These are phyloP conservation scores for Noturus placidus DNA, from an alignment of 2,113 vertebrate species.

Conservation along the genomic window DNA sequence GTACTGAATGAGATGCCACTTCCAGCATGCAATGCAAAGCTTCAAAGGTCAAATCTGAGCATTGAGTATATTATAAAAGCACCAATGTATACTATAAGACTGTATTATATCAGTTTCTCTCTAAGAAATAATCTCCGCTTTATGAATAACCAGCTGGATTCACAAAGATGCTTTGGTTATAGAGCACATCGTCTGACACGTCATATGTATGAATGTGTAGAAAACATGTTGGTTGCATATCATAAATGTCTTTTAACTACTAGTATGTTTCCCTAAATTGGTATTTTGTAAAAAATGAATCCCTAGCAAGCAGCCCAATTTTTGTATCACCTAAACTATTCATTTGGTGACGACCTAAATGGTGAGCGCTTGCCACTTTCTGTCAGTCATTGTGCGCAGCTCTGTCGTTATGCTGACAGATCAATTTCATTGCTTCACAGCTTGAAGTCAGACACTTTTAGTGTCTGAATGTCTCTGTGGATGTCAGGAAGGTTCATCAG, in stretches of 20 bases:
- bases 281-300: conserved; percentile 14
- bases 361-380: conserved; percentile 9
- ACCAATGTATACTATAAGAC: conserved; percentile 4
- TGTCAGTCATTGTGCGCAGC: conserved; percentile 33
- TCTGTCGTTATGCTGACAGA: conserved; percentile 39
- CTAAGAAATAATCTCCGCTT: not conserved
- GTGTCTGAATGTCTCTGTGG: conserved; percentile 39
- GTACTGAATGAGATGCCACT: conserved; percentile 51
- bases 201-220: not conserved
- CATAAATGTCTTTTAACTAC: not conserved
- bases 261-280: not conserved
- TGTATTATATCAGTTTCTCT: not conserved
- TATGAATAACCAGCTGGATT: not conserved
- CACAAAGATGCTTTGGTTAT: not conserved
- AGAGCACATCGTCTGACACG: not conserved
- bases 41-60: conserved; percentile 69
- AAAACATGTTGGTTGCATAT: not conserved
- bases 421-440: conserved; percentile 41
- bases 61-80: conserved; percentile 68
- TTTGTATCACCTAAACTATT: conserved; percentile 14
- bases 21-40: conserved; percentile 54
- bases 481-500: conserved; percentile 30
- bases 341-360: not conserved
- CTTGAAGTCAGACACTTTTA: conserved; percentile 35
- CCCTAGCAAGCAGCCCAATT: not conserved